A percentile compares a stretch with the other conserved stretches of the same genome.
Evolutionary conservation across 2,797 vertebrate species (phyloP).

Genomic region (Eulemur rubriventer): DNA sequence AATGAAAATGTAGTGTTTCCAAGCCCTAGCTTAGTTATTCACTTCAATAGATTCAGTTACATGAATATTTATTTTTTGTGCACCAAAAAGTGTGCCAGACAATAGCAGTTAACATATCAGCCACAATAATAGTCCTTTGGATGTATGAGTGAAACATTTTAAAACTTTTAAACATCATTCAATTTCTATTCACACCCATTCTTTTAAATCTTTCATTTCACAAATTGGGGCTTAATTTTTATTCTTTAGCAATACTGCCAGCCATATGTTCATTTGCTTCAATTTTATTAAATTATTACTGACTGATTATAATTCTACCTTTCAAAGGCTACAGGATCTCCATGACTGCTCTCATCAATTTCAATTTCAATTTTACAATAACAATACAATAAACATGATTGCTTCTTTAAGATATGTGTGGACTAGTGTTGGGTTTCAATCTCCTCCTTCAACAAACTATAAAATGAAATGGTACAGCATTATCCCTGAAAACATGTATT

Average conservation of each 20-base stretch:
- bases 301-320: conserved; percentile 16
- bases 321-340: not conserved
- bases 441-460: conserved; percentile 77
- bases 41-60: not conserved
- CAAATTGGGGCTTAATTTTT: conserved; percentile 24
- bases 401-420: conserved; percentile 60
- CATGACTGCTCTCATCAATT: conserved; percentile 44
- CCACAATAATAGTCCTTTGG: not conserved
- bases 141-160: not conserved
- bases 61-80: not conserved
- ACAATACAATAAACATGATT: conserved; percentile 47
- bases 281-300: conserved; percentile 32
- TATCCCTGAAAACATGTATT: conserved; percentile 86
- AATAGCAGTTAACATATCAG: not conserved
- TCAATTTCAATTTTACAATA: conserved; percentile 27
- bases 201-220: conserved; percentile 13
- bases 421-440: conserved; percentile 61
- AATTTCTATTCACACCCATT: not conserved
- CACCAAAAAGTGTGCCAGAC: not conserved
- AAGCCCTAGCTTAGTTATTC: not conserved
- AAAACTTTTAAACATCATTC: not conserved
- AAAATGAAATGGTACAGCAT: conserved; percentile 83
- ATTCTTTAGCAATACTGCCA: not conserved
- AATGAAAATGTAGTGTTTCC: conserved; percentile 9
- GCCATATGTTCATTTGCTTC: not conserved